Evolutionary conservation across 2,113 vertebrate genomes (phyloP).

Genomic region (Aphyosemion australe): DNA sequence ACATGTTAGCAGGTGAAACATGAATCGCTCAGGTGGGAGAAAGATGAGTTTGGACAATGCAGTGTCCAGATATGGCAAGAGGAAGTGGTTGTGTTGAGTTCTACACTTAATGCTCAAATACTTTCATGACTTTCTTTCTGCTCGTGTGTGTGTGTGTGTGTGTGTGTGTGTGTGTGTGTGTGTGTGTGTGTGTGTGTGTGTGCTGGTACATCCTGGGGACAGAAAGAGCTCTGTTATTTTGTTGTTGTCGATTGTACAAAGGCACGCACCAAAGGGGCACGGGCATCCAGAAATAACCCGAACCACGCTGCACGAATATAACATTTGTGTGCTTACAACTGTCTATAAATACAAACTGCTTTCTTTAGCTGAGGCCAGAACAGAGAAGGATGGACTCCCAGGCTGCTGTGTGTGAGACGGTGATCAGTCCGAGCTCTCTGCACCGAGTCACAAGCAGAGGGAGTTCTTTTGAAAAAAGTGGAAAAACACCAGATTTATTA

Average conservation of each 20-base stretch:
- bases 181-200: not conserved
- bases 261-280: slow-evolving; percentile 49
- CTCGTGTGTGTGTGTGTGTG: not conserved
- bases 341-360: slow-evolving; percentile 67
- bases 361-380: slow-evolving; percentile 61
- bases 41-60: too few relatives aligned
- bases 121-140: not conserved
- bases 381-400: slow-evolving; percentile 53
- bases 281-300: slow-evolving; percentile 56
- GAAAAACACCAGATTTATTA: too few relatives aligned
- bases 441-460: too few relatives aligned
- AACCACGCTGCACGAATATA: slow-evolving; percentile 67
- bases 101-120: not conserved
- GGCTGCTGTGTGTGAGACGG: not conserved
- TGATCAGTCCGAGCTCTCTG: not conserved
- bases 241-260: slow-evolving; percentile 51
- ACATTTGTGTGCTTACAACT: slow-evolving; percentile 63
- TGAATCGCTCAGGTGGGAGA: too few relatives aligned
- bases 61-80: too few relatives aligned
- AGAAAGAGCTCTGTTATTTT: slow-evolving; percentile 52
- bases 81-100: too few relatives aligned
- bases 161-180: not conserved
- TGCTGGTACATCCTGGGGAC: slow-evolving; percentile 10
- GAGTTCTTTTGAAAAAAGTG: too few relatives aligned
- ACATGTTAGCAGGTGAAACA: slow-evolving; percentile 10